These are phyloP conservation scores for Leuciscus idus DNA, from an alignment of 2,113 vertebrate genomes.

Conservation along the genomic window DNA sequence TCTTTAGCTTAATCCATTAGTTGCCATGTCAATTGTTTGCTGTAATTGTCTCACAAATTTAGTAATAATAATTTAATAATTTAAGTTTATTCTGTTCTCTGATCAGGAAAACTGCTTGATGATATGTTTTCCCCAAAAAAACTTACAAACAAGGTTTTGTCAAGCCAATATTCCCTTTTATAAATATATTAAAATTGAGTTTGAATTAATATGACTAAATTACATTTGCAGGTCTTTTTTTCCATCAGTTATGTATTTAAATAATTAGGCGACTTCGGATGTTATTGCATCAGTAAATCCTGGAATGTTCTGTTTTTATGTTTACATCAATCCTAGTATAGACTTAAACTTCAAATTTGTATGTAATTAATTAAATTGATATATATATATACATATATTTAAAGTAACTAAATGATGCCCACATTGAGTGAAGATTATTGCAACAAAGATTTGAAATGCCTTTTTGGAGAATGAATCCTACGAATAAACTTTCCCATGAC, in stretches of 20 bases:
- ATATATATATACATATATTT: no score
- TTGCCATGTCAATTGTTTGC: background rate
- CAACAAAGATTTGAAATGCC: no score
- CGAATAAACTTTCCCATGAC: background rate
- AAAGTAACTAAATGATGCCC: background rate
- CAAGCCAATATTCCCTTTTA: background rate
- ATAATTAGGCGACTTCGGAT: background rate
- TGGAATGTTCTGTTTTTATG: background rate
- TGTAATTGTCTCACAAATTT: background rate
- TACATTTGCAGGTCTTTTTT: background rate
- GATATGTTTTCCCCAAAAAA: background rate
- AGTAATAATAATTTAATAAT: no score
- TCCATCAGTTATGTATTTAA: background rate
- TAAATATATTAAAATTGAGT: background rate
- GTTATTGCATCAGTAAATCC: background rate
- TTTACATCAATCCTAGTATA: background rate
- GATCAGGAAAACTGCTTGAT: background rate
- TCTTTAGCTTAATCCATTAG: background rate
- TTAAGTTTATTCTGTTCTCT: background rate
- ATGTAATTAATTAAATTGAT: background rate
- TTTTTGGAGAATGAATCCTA: background rate
- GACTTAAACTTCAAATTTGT: background rate
- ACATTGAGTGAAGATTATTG: no score
- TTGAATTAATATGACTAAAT: background rate
- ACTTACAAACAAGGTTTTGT: background rate